A percentile compares a stretch with the other conserved stretches of the same genome.
Evolutionary conservation across 1,140 invertebrate genomes (phyloP).

Genomic region (Anastrepha obliqua): DNA sequence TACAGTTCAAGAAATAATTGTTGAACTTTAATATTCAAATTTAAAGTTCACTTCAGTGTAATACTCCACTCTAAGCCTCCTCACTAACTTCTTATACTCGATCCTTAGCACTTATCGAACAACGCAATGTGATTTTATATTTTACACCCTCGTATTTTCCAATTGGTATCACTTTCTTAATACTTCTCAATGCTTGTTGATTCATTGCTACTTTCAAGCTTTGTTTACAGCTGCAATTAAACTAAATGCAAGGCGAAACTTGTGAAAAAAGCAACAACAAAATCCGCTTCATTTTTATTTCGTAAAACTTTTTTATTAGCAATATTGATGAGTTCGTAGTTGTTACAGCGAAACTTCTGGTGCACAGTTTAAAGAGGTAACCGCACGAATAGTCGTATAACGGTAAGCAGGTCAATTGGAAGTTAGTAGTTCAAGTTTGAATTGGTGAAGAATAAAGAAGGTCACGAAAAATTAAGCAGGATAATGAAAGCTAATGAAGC

Average conservation of each 20-base stretch:
- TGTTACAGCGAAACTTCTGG: background rate
- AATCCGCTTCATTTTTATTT: conserved; percentile 9
- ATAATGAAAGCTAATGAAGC: conserved; percentile 10
- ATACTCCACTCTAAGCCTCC: too few relatives aligned
- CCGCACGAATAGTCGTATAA: background rate
- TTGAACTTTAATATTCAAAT: too few relatives aligned
- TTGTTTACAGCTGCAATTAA: conserved; percentile 40
- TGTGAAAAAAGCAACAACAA: background rate
- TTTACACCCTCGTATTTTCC: background rate
- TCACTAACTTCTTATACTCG: too few relatives aligned
- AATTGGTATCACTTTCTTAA: background rate
- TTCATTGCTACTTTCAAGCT: background rate
- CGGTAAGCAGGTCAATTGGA: conserved; percentile 22
- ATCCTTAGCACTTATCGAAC: background rate
- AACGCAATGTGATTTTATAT: background rate
- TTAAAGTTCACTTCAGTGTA: too few relatives aligned
- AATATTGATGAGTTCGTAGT: conserved; percentile 9
- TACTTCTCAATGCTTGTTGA: background rate
- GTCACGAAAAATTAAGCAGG: background rate
- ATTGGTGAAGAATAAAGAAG: background rate
- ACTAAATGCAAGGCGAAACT: background rate
- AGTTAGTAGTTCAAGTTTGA: conserved; percentile 22
- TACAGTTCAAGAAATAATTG: too few relatives aligned
- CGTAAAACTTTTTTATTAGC: conserved; percentile 26
- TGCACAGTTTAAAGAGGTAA: background rate